Base-by-base conservation (phyloP, 2,113 vertebrate genomes). In the Vulpes lagopus region DNA sequence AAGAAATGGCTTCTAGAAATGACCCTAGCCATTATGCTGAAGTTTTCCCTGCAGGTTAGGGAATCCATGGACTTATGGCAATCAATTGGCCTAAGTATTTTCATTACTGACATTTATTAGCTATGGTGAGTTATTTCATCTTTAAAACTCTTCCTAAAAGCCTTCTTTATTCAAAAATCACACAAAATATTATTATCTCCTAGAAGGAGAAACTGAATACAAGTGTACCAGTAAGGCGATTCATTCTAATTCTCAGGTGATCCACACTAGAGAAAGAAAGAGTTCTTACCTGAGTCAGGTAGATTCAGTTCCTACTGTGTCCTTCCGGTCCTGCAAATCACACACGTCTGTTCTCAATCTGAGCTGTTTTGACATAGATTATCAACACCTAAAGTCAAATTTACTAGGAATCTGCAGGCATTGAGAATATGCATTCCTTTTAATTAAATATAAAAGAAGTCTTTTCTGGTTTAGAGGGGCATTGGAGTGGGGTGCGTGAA, bases 321-420 rank as follows among this genome's bases (percentile, higher is more conserved):
- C 65, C 87, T 59, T 91, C 38, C 16, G 20, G 43, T 35, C 43
- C 11, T 73, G 43, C 11, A 69, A 78, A 14, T 84, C 65, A 23
- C 11, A n/a, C 27, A 53, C 55, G 11, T 73, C 25, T 86, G 16
- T 87, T 43, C 43, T 88, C 22, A 23, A 23, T 4, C 5, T 76
- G 32, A 78, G 82, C 79, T 93, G 57, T 80, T 86, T 57, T 79
- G 12, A 74, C 87, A 30, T n/a, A 82, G 57, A 14, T 94, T 92
- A 86, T 80, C 67, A 92, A 53, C 14, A 55, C 60, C 64, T 95
- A 62, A 69, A 92, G 14, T 62, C 62, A 96, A 92, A 69, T 1
- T 64, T 89, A 38, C 49, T 57, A 69, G 15, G 49, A 80, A 64
- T 82, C 49, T 90, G 16, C 55, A 76, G 64, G 55, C 59, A 84